phyloP scores from a whole-genome alignment of 2,888 invertebrate genomes.

The Salpingus planirostris region DNA sequence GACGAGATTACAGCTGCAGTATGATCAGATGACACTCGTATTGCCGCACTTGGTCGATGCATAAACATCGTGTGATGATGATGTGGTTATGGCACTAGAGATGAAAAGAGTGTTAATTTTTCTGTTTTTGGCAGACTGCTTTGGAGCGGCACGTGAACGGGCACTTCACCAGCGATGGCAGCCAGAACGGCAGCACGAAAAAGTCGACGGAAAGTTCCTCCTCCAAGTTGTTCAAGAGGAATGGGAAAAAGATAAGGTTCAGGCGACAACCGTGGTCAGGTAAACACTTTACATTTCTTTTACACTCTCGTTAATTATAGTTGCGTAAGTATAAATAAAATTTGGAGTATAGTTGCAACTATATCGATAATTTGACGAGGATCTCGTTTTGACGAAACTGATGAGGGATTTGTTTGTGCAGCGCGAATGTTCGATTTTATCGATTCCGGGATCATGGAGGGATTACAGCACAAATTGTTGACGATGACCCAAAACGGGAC shows the following conservation, averaged over 20 bases:
- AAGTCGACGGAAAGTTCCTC: slow-evolving; percentile 68
- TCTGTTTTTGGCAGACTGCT: slow-evolving; percentile 63
- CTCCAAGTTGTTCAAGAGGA: slow-evolving; percentile 71
- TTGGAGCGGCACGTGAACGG: slow-evolving; percentile 89
- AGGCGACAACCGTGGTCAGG: slow-evolving; percentile 85
- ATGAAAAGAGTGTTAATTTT: no score
- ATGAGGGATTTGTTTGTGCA: slow-evolving; percentile 40
- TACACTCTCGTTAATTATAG: slow-evolving; percentile 1
- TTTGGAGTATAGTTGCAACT: slow-evolving; percentile 2
- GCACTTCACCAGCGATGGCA: slow-evolving; percentile 69
- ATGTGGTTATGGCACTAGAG: no score
- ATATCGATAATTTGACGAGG: neutral
- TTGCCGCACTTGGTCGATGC: no score
- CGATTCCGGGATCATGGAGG: slow-evolving; percentile 88
- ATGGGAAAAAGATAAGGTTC: slow-evolving; percentile 81
- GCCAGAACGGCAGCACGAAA: slow-evolving; percentile 49
- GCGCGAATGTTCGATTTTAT: slow-evolving; percentile 92
- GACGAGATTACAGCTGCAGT: no score
- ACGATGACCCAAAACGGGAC: slow-evolving; percentile 48
- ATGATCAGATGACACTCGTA: no score
- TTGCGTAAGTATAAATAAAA: slow-evolving; percentile 15
- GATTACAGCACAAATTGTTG: slow-evolving; percentile 71
- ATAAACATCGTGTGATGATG: no score
- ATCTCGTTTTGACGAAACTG: neutral
- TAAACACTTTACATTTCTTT: slow-evolving; percentile 41